These are phyloP conservation scores for Cynopterus sphinx DNA, from an alignment of 2,797 vertebrate species.

Conservation along the genomic window DNA sequence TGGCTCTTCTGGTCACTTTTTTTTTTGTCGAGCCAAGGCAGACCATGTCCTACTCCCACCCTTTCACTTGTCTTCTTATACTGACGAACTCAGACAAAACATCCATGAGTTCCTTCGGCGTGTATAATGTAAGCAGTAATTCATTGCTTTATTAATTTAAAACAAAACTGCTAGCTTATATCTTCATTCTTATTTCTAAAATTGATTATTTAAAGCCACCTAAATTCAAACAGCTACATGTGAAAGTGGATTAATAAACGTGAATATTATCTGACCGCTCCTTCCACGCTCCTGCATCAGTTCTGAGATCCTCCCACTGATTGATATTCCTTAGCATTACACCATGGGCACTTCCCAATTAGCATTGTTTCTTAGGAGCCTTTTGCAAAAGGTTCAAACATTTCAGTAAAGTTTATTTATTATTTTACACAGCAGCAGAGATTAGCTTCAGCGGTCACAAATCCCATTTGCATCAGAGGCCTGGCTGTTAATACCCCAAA, in stretches of 20 bases:
- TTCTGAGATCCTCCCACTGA: neutral
- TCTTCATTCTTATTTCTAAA: neutral
- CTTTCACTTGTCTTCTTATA: neutral
- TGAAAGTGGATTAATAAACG: neutral
- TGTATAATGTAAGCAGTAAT: neutral
- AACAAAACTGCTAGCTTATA: neutral
- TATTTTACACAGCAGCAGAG: neutral
- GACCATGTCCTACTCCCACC: neutral
- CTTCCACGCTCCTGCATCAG: neutral
- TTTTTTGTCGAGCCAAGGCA: neutral
- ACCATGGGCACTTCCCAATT: neutral
- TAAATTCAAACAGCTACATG: neutral
- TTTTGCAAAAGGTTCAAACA: constrained; percentile 15
- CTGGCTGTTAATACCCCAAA: neutral
- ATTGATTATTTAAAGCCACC: neutral
- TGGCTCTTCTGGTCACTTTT: neutral
- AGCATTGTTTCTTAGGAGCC: neutral
- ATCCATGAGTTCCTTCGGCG: neutral
- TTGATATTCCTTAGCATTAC: neutral
- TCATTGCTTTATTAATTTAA: neutral
- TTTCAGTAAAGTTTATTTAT: neutral
- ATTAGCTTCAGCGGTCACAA: neutral
- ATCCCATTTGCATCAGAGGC: neutral
- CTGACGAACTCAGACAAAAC: neutral
- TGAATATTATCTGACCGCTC: neutral